Evolutionary conservation across 2,113 vertebrate species (phyloP), one percentile per base, ranked within the genome.

Genomic region (Ondatra zibethicus): DNA sequence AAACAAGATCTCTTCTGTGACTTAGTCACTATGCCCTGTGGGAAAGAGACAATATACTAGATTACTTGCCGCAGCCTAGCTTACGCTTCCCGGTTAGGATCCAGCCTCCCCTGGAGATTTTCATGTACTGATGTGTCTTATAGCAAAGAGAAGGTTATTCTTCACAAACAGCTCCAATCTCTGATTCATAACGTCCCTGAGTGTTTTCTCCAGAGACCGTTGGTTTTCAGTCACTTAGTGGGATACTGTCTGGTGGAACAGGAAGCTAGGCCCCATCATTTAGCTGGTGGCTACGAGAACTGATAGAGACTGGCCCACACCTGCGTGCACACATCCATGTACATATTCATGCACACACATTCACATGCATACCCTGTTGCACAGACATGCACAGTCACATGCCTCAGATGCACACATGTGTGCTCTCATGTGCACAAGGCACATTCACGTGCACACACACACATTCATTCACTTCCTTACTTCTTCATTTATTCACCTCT

Each of bases 1-100:
- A 77, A 91, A 88, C 92, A 89, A 94, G 66, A 87, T 87, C 58
- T 92, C 73, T 94, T 89, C 76, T 94, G 73, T 87, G 33, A 96
- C 91, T 77, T 91, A 29, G 52, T 96, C 61, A 80, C 1, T 33
- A 29, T 33, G 7, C 7, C n/a, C 72, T 73, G 4, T 68, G 65
- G 21, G 61, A 78, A 92, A 61, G 21, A 86, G 36, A 50, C 11
- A 25, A 88, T 16, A 25, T 10, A 23, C 61, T 52, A 27, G 94
- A 68, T 86, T 68, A 68, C 11, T 93, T 9, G 45, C 36, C 12
- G 39, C 36, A 11, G 61, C 2, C 47, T 9, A 12, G n/a, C 61
- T 89, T 50, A 63, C 8, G 72, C 47, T 78, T 95, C 84, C 68
- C 84, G 72, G 25, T 88, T 82, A 96, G 93, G 95, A 87, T 63